Base-by-base conservation (phyloP, 2,888 invertebrate genomes). In the Rugalucina vietnamica region DNA sequence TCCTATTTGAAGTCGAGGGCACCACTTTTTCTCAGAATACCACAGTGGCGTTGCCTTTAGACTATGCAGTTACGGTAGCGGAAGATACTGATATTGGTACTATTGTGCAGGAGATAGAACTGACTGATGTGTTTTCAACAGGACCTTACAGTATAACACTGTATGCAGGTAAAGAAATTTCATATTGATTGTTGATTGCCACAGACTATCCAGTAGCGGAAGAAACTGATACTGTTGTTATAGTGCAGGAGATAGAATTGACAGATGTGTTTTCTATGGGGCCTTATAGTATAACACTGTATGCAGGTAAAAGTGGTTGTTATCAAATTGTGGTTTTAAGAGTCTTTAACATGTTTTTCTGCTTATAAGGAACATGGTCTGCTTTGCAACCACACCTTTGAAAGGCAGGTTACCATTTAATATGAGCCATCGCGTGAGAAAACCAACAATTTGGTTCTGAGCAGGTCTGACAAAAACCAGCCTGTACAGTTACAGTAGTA, bases 241-340 rank as follows among this genome's bases (percentile, higher is more conserved):
- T n/a, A n/a, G n/a, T n/a, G n/a, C n/a, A n/a, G n/a, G n/a, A n/a
- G n/a, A n/a, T n/a, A n/a, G n/a, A n/a, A n/a, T n/a, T n/a, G n/a
- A n/a, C n/a, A n/a, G 93, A 93, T 72, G 84, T 81, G 27, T 93
- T 91, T 73, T 90, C 92, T 3, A 76, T 76, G 1, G 92, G 92
- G 10, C 88, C 91, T 18, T 86, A 80, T 32, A 54, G 24, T 29
- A 34, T 86, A 0, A 39, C 34, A n/a, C 37, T 86, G 10, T 82
- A 86, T 43, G 73, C 77, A 80, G 85, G 85, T 82, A 78, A 43
- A n/a, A n/a, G n/a, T n/a, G n/a, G n/a, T n/a, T n/a, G n/a, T n/a
- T n/a, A n/a, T n/a, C n/a, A n/a, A n/a, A n/a, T n/a, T n/a, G n/a
- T n/a, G n/a, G n/a, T n/a, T n/a, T n/a, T n/a, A n/a, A n/a, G n/a